Percentiles rank a stretch among this genome's conserved stretches.
Conservation (phyloP, 2,113 vertebrate species). For the Xenopus tropicalis region DNA sequence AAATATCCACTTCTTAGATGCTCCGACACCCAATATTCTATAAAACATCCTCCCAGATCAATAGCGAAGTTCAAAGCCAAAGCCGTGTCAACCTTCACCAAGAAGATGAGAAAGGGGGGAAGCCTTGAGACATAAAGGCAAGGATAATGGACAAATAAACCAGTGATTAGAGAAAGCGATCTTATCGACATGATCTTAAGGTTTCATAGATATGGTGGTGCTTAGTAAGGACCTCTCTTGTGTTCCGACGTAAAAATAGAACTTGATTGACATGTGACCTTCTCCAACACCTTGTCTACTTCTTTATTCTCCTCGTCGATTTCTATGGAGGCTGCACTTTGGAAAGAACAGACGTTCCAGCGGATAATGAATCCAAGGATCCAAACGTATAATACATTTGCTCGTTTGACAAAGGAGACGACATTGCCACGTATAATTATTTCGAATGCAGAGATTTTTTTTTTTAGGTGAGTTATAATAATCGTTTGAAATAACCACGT, state of each 20-base stretch:
- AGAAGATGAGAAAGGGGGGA: background rate
- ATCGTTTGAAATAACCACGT: background rate
- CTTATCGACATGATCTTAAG: background rate
- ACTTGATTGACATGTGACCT: conserved; percentile 8
- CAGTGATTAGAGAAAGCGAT: conserved; percentile 8
- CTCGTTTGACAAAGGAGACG: background rate
- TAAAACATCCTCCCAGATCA: background rate
- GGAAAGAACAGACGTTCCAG: too few species aligned
- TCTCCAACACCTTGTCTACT: background rate
- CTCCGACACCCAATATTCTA: background rate
- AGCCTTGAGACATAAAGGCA: background rate
- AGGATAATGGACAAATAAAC: conserved; percentile 9
- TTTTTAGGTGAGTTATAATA: background rate
- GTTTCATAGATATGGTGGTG: background rate
- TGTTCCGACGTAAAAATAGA: background rate
- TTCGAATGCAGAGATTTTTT: background rate
- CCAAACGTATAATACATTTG: too few species aligned
- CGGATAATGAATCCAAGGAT: too few species aligned
- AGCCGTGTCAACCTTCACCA: background rate
- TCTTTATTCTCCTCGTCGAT: background rate
- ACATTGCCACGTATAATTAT: background rate
- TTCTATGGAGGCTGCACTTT: too few species aligned
- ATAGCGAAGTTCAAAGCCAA: conserved; percentile 1
- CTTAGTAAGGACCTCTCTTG: background rate
- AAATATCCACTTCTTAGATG: background rate